Base-by-base conservation (phyloP, 2,797 vertebrate genomes). In the Pygocentrus nattereri region DNA sequence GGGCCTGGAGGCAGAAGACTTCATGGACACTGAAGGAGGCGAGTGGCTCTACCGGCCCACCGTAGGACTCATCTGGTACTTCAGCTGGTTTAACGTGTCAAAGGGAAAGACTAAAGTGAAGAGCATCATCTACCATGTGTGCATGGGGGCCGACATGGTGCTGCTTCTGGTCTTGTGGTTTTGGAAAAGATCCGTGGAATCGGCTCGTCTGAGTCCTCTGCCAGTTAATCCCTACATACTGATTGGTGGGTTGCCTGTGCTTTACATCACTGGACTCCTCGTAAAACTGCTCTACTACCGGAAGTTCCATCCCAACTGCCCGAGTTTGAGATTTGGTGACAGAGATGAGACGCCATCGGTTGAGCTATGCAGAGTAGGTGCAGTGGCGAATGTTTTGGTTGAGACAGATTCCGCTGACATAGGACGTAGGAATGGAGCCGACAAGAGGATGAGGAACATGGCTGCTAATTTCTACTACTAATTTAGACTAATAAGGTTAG, bases 21-120 rank as follows among this genome's bases (percentile, higher is more conserved):
- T 98, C n/a, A 99, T 98, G 97, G 93, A 95, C 0, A 80, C 65
- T 0, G 0, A 44, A 0, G 1, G 41, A 0, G 92, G 94, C 0
- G 97, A 99, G 86, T 91, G 94, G 92, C 92, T 98, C 0, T 99
- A 94, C 89, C 91, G 94, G 6, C 93, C 87, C 59, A 80, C 93
- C 0, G 94, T 97, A 73, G 97, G 93, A 0, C 87, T 96, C 54
- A 95, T 98, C 79, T 97, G 96, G 87, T 98, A 98, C 82, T 98
- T 99, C 65, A 90, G 91, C 90, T 99, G 97, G 97, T 97, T 98
- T 84, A 97, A 92, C 0, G 93, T 97, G 84, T 80, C 86, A 0
- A 79, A 79, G 0, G 95, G 95, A 0, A 89, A 2, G n/a, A 96
- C 95, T 0, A 82, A 79, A 78, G 1, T 82, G 80, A 91, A 89